phyloP scores from a whole-genome alignment of 2,888 invertebrate genomes.

The Sminthurinus aureus region DNA sequence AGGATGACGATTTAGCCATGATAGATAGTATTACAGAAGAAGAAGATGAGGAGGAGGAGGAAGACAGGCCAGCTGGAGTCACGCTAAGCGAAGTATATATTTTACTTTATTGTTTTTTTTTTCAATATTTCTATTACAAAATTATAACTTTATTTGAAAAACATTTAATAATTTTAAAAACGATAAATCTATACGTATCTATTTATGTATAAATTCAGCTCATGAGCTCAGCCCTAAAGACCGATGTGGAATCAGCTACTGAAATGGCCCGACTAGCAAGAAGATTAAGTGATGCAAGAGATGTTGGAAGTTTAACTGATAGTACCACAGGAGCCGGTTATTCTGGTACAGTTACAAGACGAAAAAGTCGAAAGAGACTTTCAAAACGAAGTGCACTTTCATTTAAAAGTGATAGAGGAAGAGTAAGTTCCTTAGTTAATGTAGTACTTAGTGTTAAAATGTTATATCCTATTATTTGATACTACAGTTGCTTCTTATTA shows the following conservation, averaged over 20 bases:
- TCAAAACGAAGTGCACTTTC: conserved; percentile 50
- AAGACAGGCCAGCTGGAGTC: conserved; percentile 61
- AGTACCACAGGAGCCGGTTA: conserved; percentile 58
- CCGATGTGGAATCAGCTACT: conserved; percentile 68
- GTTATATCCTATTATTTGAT: no score
- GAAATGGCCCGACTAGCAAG: conserved; percentile 64
- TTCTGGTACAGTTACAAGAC: conserved; percentile 35
- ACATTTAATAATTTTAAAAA: neutral
- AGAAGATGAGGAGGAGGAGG: conserved; percentile 67
- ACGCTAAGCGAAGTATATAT: conserved; percentile 65
- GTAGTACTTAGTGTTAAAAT: no score
- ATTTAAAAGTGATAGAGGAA: conserved; percentile 38
- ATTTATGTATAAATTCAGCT: conserved; percentile 40
- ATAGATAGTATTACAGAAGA: conserved; percentile 64
- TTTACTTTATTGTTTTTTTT: neutral
- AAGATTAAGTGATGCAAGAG: conserved; percentile 61
- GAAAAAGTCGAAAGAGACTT: conserved; percentile 48
- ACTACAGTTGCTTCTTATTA: neutral
- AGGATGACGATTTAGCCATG: conserved; percentile 65
- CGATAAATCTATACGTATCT: no score
- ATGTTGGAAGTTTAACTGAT: conserved; percentile 54
- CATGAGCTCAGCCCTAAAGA: conserved; percentile 51
- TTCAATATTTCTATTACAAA: neutral
- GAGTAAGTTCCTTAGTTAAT: no score
- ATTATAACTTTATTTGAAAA: conserved; percentile 20